Conservation (phyloP, 2,113 vertebrate species). For the Tonatia bakeri region DNA sequence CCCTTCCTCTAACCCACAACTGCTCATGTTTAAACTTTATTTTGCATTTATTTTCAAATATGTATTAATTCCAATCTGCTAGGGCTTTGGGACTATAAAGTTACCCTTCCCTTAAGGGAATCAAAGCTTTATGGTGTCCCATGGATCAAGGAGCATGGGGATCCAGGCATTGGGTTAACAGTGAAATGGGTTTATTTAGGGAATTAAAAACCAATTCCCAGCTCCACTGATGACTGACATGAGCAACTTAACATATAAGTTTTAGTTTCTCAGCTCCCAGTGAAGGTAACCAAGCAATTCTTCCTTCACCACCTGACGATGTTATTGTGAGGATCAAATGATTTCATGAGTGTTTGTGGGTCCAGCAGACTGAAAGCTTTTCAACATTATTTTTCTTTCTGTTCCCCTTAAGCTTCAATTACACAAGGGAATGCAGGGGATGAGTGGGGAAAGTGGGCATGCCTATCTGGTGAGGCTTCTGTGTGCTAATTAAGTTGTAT, state of each 20-base stretch:
- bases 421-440: neutral
- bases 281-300: neutral
- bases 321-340: neutral
- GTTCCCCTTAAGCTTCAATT: neutral
- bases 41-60: constrained; percentile 23
- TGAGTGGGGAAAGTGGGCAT: neutral
- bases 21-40: neutral
- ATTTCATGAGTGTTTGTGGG: neutral
- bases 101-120: neutral
- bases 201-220: neutral
- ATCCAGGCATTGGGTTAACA: neutral
- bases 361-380: neutral
- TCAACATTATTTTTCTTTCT: neutral
- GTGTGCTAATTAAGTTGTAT: neutral
- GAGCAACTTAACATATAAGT: neutral
- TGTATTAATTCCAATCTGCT: neutral
- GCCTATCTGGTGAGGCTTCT: neutral
- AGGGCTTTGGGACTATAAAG: neutral
- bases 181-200: neutral
- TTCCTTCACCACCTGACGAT: neutral
- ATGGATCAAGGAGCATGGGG: neutral
- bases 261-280: neutral
- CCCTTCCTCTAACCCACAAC: neutral
- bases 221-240: neutral
- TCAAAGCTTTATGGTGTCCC: neutral